Percentiles rank a stretch among this genome's conserved stretches.
These are phyloP conservation scores for Tachina lurida DNA, from an alignment of 2,888 invertebrate species.

Conservation along the genomic window DNA sequence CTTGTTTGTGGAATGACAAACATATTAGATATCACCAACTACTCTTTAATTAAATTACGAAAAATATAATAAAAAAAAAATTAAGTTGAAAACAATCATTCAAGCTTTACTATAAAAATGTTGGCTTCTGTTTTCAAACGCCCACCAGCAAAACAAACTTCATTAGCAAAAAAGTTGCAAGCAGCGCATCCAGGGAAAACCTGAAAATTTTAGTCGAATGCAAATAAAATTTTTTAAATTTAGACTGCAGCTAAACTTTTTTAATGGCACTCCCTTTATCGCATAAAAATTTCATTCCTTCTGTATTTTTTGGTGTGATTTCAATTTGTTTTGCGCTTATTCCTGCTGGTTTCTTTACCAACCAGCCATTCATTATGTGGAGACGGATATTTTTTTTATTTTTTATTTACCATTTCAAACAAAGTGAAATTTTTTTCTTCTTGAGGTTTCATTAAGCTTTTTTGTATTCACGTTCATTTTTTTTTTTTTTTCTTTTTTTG, in stretches of 20 bases:
- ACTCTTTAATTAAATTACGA: not conserved
- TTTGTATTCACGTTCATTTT: slow-evolving; percentile 27
- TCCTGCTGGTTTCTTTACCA: slow-evolving; percentile 7
- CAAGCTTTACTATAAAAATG: not conserved
- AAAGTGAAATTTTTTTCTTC: slow-evolving; percentile 11
- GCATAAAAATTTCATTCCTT: slow-evolving; percentile 16
- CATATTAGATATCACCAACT: too few species aligned
- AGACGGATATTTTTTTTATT: slow-evolving; percentile 10
- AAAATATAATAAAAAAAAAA: not conserved
- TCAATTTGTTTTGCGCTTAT: slow-evolving; percentile 24
- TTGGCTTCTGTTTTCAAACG: slow-evolving; percentile 3
- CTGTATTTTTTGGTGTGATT: slow-evolving; percentile 29
- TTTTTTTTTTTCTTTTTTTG: not conserved
- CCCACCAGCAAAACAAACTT: slow-evolving; percentile 47
- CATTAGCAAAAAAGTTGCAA: slow-evolving; percentile 45
- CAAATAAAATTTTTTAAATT: not conserved
- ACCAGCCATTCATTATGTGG: slow-evolving; percentile 30
- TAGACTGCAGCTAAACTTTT: not conserved
- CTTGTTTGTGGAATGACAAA: too few species aligned
- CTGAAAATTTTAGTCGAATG: not conserved
- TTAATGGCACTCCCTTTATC: not conserved
- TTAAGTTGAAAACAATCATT: slow-evolving; percentile 32
- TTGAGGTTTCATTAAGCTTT: slow-evolving; percentile 27
- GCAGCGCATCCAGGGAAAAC: not conserved
- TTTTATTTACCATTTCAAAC: slow-evolving; percentile 31